Evolutionary conservation across 2,113 vertebrate species (phyloP).

Genomic region (Cepphus grylle): DNA sequence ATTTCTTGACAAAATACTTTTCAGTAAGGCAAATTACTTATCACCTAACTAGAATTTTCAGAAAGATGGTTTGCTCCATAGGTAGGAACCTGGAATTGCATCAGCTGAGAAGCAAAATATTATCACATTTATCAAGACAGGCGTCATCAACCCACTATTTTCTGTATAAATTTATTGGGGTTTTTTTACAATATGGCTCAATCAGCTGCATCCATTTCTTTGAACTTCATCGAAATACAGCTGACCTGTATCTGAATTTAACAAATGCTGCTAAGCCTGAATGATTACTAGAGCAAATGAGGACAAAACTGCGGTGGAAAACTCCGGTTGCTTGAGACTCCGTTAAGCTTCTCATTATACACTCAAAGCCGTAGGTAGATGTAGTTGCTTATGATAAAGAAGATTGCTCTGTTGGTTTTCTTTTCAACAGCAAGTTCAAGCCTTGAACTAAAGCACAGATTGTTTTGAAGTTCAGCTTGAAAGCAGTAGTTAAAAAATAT

Average conservation of each 20-base stretch:
- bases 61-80: not conserved
- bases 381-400: not conserved
- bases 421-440: conserved; percentile 28
- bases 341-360: not conserved
- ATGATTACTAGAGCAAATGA: conserved; percentile 24
- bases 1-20: not conserved
- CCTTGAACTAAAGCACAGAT: conserved; percentile 13
- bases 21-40: not conserved
- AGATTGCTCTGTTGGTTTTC: conserved; percentile 32
- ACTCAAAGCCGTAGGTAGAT: conserved; percentile 11
- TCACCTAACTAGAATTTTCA: not conserved
- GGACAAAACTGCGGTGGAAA: conserved; percentile 5
- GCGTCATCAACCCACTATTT: not conserved
- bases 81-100: not conserved
- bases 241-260: conserved; percentile 18
- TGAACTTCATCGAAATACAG: not conserved
- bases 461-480: conserved; percentile 25
- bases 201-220: not conserved
- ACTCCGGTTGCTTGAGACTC: not conserved
- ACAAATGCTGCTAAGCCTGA: conserved; percentile 3
- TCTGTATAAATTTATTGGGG: no score
- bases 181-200: not conserved
- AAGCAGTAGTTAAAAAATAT: not conserved
- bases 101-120: not conserved
- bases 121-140: not conserved